A percentile compares a stretch with the other conserved stretches of the same genome.
These are phyloP conservation scores for Mnemiopsis leidyi DNA, from an alignment of 37 sponge, comb jelly and placozoan genomes.

Conservation along the genomic window DNA sequence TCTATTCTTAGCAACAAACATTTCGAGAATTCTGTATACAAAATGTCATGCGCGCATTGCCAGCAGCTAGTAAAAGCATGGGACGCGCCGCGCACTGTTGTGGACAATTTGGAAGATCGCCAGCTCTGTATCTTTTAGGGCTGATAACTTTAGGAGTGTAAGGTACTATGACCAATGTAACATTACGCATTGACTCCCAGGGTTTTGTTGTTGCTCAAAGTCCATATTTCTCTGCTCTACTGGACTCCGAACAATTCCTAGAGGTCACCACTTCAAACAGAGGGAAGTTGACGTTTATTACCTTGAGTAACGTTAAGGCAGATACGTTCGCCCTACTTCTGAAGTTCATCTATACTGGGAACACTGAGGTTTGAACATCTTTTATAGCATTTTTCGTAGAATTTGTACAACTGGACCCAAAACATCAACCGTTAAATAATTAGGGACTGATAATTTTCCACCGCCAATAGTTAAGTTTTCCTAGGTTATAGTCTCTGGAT, in stretches of 20 bases:
- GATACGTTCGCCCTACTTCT: slow-evolving; percentile 17
- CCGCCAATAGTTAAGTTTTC: no score
- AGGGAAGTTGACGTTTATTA: slow-evolving; percentile 49
- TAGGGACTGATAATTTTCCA: no score
- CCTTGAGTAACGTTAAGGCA: not conserved
- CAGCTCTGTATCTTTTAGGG: not conserved
- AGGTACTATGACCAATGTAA: no score
- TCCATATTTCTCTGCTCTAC: slow-evolving; percentile 29
- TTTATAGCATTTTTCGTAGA: no score
- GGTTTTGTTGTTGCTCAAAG: slow-evolving; percentile 37
- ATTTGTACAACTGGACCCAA: no score
- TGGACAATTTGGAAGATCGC: not conserved
- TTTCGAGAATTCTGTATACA: not conserved
- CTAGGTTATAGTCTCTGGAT: no score
- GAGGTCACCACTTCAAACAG: slow-evolving; percentile 31
- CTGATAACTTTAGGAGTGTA: no score
- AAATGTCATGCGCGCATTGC: not conserved
- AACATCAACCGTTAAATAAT: no score
- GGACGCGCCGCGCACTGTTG: not conserved
- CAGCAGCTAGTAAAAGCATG: not conserved
- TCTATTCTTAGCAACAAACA: not conserved
- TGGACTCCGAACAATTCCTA: slow-evolving; percentile 5
- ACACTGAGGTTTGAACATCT: not conserved
- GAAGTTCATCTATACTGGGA: slow-evolving; percentile 1
- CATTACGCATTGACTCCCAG: no score